phyloP scores from a whole-genome alignment of 2,113 vertebrate genomes.

The Ptyas mucosa region DNA sequence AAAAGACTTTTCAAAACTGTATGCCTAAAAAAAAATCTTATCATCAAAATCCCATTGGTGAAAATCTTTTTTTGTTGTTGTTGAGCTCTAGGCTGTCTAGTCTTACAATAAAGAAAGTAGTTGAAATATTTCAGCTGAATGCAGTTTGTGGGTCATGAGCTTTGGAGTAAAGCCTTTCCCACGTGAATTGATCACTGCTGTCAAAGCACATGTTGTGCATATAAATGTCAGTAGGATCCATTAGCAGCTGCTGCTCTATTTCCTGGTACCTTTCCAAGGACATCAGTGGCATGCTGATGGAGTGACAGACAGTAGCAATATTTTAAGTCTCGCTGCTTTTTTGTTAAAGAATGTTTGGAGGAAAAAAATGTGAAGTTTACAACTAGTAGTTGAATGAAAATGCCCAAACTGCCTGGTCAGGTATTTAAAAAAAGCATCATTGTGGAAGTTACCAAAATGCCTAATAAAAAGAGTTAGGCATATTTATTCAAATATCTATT shows the following conservation, averaged over 20 bases:
- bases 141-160: not conserved
- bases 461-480: not conserved
- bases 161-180: conserved; percentile 14
- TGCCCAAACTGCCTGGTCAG: not conserved
- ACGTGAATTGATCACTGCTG: conserved; percentile 18
- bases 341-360: not conserved
- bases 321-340: not conserved
- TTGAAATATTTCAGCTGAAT: not conserved
- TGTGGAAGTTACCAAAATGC: not conserved
- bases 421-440: not conserved
- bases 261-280: conserved; percentile 13
- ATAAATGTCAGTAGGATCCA: conserved; percentile 15
- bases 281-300: conserved; percentile 22
- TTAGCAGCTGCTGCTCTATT: conserved; percentile 10
- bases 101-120: not conserved
- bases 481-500: not conserved
- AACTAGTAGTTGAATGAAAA: not conserved
- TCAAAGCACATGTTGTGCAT: conserved; percentile 12
- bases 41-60: not conserved
- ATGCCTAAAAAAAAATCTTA: not conserved
- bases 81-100: not conserved
- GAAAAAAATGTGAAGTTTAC: not conserved
- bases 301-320: not conserved
- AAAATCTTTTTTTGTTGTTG: not conserved
- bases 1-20: not conserved